These are phyloP conservation scores for Drosophila nannoptera DNA, from an alignment of 1,140 invertebrate genomes.

Conservation along the genomic window DNA sequence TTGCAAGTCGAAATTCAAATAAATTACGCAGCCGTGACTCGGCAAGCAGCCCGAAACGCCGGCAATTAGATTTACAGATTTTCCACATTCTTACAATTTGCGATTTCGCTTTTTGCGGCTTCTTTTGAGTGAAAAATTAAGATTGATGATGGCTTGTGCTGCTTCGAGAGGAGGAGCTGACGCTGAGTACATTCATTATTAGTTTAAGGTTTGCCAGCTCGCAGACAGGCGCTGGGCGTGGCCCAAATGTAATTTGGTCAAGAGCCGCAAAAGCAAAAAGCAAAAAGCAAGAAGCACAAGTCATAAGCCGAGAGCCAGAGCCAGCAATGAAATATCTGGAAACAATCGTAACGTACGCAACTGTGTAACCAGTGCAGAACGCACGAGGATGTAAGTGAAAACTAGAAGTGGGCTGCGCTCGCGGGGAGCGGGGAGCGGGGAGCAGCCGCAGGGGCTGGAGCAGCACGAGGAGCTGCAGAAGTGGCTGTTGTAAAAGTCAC, in stretches of 20 bases:
- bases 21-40: conserved; percentile 63
- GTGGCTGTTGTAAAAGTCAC: conserved; percentile 67
- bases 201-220: conserved; percentile 42
- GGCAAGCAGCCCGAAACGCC: conserved; percentile 43
- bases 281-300: conserved; percentile 60
- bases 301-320: conserved; percentile 50
- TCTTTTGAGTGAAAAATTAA: conserved; percentile 53
- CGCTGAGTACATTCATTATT: conserved; percentile 55
- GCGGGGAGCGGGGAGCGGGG: background rate
- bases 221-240: conserved; percentile 12
- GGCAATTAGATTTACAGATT: conserved; percentile 70
- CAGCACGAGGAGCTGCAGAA: background rate
- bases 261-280: conserved; percentile 12
- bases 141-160: conserved; percentile 59
- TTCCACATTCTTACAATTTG: conserved; percentile 50
- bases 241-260: conserved; percentile 60
- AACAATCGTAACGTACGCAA: conserved; percentile 65
- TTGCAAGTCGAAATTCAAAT: conserved; percentile 43
- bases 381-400: conserved; percentile 17
- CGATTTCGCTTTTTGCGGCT: conserved; percentile 29
- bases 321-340: conserved; percentile 58
- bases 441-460: too few species aligned
- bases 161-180: background rate
- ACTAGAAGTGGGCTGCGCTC: background rate
- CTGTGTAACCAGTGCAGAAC: conserved; percentile 31